Percentiles rank a stretch among this genome's conserved stretches.
Conservation (phyloP, 2,113 vertebrate species). For the Bombycilla garrulus region DNA sequence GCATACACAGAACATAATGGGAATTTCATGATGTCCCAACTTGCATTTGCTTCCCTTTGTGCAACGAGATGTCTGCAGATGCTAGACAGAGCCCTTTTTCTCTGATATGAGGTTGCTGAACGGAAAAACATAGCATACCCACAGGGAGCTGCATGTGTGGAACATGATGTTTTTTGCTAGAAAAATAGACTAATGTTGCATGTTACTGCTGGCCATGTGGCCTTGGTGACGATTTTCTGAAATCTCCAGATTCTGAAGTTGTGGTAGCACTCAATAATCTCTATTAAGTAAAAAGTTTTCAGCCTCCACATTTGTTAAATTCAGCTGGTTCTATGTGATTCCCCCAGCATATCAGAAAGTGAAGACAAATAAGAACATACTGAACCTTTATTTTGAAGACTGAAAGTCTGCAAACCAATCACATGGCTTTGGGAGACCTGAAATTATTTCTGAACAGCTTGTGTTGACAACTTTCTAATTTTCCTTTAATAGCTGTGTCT, state of each 20-base stretch:
- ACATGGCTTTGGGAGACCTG: neutral
- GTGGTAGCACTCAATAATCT: neutral
- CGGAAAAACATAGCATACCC: neutral
- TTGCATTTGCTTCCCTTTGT: constrained; percentile 11
- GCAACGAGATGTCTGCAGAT: neutral
- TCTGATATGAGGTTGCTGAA: neutral
- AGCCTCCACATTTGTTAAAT: neutral
- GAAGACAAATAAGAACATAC: neutral
- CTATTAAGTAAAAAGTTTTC: neutral
- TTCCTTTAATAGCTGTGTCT: constrained; percentile 18
- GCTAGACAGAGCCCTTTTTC: neutral
- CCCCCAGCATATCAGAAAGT: neutral
- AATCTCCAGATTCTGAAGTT: neutral
- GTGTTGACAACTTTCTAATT: neutral
- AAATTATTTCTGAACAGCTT: constrained; percentile 23
- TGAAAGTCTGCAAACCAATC: neutral
- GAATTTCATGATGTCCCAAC: neutral
- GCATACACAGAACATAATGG: neutral
- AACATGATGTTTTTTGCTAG: neutral
- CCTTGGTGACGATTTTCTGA: neutral
- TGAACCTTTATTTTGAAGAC: neutral
- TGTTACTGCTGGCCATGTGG: neutral
- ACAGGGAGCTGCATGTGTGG: neutral
- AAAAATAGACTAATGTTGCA: neutral
- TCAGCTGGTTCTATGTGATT: neutral